Base-by-base conservation (phyloP, 2,113 vertebrate species). In the Orycteropus afer region DNA sequence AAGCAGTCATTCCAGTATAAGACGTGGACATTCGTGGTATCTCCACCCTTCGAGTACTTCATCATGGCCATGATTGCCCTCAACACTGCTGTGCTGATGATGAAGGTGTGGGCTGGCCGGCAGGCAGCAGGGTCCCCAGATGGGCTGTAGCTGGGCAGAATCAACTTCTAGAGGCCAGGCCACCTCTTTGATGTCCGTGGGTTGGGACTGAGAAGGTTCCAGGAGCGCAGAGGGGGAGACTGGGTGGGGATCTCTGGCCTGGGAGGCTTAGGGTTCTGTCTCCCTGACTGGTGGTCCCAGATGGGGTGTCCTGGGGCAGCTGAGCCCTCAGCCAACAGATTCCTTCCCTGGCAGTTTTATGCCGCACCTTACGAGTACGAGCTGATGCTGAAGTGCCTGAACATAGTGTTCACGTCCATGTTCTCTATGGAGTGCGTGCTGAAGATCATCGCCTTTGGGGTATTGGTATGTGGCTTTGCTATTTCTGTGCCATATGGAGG, bases 11-110 rank as follows among this genome's bases (percentile, higher is more conserved):
- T 99, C 97, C 99, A 99, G 98, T 99, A 99, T 97, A 98, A 98
- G 98, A 99, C 99, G 97, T 99, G 99, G 99, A 99, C 99, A 59
- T 99, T 99, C 32, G 99, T 99, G 95, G 99, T 99, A 61, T 99
- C 99, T 0, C 98, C 99, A 20, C 99, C 99, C 20, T 99, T 99
- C 40, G 99, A 99, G 92, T 99, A 99, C 96, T 99, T 99, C 95
- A 99, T 99, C 97, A 99, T 99, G 99, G 99, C 99, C 94, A 99
- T 99, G 99, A 99, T 99, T 1, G 99, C 99, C 3, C 98, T 99
- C 98, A 99, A 99, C 97, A 99, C 99, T 0, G 99, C 99, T 74
- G 99, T 99, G 34, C 99, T 99, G 79, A 99, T 99, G 99, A 99
- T 99, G 99, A 99, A 99, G 99, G 99, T 99, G 96, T 95, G 98